Percentiles rank a stretch among this genome's conserved stretches.
Conservation (phyloP, 1,140 invertebrate genomes). For the Leptinotarsa lineolata region DNA sequence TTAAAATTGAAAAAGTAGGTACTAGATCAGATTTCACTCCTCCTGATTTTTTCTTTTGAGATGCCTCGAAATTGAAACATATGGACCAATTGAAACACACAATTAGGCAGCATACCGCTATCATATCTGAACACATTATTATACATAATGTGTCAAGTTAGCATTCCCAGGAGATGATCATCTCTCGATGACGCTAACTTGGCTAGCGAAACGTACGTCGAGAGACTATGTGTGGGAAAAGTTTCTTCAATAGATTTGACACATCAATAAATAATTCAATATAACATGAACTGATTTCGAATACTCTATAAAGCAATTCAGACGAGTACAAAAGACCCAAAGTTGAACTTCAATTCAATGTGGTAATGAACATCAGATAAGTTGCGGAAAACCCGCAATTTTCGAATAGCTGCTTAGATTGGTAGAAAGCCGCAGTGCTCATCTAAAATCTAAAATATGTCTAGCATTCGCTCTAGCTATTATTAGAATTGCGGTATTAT, state of each 20-base stretch:
- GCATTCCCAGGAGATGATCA: too few species aligned
- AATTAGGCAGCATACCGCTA: too few species aligned
- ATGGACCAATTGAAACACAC: too few species aligned
- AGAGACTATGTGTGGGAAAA: too few species aligned
- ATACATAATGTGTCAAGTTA: too few species aligned
- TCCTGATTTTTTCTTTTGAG: not conserved
- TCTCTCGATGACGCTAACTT: too few species aligned
- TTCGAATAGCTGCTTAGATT: not conserved
- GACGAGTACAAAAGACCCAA: not conserved
- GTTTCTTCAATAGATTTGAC: not conserved
- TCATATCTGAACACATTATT: too few species aligned
- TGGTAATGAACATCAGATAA: not conserved
- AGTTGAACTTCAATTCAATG: not conserved
- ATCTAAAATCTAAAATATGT: conserved; percentile 39
- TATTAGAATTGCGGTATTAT: conserved; percentile 43
- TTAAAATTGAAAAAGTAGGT: not conserved
- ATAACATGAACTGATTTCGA: not conserved
- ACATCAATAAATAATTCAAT: not conserved
- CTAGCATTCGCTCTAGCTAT: conserved; percentile 40
- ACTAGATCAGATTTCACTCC: too few species aligned
- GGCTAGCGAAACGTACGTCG: too few species aligned
- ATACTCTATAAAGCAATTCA: not conserved
- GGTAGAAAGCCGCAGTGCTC: conserved; percentile 34
- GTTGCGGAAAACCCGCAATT: not conserved
- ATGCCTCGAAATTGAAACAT: too few species aligned